These are phyloP conservation scores for Sternarchorhynchus goeldii DNA, from an alignment of 2,797 vertebrate genomes.

Conservation along the genomic window DNA sequence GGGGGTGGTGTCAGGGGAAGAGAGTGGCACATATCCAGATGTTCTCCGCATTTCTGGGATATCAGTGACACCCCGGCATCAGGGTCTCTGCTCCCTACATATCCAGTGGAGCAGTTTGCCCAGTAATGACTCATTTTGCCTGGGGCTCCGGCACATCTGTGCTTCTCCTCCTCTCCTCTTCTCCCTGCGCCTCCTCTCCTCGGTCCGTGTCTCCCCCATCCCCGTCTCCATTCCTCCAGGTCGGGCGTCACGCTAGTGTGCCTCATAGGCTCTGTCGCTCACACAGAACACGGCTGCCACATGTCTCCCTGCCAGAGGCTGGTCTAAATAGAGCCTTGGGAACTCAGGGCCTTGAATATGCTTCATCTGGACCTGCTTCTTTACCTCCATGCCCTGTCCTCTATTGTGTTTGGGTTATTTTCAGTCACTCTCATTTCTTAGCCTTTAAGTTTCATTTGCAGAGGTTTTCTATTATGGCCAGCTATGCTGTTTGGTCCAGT, in stretches of 20 bases:
- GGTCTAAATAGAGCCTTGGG: constrained; percentile 9
- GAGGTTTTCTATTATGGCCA: constrained; percentile 50
- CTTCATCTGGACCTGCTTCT: neutral
- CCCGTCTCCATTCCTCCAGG: constrained; percentile 23
- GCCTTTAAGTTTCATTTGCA: constrained; percentile 20
- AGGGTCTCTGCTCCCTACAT: constrained; percentile 57
- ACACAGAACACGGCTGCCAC: constrained; percentile 31
- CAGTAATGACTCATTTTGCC: constrained; percentile 81
- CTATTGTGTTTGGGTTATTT: neutral
- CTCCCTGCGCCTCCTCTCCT: constrained; percentile 18
- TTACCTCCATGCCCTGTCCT: neutral
- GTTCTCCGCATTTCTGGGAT: constrained; percentile 71
- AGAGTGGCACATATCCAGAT: constrained; percentile 75
- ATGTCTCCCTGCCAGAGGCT: constrained; percentile 53
- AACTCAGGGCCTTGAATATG: neutral
- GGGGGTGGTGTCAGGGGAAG: constrained; percentile 44
- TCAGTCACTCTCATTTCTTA: neutral
- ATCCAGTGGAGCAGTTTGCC: constrained; percentile 74
- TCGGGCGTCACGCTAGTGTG: constrained; percentile 27
- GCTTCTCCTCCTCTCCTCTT: constrained; percentile 60
- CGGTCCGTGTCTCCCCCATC: constrained; percentile 32
- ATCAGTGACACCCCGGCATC: constrained; percentile 56
- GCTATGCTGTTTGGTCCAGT: constrained; percentile 50
- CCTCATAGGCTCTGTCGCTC: constrained; percentile 26
- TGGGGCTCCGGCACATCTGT: constrained; percentile 77